phyloP scores from a whole-genome alignment of 2,797 vertebrate genomes.

The Danio albolineatus region DNA sequence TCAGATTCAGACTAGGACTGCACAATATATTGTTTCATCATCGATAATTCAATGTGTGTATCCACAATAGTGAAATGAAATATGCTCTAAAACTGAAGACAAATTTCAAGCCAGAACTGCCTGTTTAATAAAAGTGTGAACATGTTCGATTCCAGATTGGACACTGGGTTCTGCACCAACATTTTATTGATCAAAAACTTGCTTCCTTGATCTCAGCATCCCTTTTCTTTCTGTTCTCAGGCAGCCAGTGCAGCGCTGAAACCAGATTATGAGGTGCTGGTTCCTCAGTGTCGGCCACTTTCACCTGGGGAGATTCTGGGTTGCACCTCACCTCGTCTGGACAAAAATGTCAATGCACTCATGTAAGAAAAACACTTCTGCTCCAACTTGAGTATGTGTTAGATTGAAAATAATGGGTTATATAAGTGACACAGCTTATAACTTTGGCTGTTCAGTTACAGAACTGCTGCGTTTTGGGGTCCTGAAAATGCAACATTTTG shows the following conservation, averaged over 20 bases:
- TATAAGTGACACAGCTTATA: no score
- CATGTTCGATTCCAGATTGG: background rate
- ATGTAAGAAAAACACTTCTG: slow-evolving; percentile 81
- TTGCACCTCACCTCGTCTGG: slow-evolving; percentile 89
- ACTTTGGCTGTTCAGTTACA: no score
- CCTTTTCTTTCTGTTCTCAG: slow-evolving; percentile 49
- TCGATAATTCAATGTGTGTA: no score
- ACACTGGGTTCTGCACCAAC: background rate
- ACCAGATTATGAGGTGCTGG: slow-evolving; percentile 84
- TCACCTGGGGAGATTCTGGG: slow-evolving; percentile 97
- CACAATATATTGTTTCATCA: no score
- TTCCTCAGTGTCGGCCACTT: slow-evolving; percentile 95
- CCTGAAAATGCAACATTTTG: no score
- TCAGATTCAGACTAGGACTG: background rate
- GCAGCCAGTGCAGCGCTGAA: slow-evolving; percentile 80
- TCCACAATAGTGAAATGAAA: no score
- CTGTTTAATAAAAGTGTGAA: background rate
- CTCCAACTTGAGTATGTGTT: background rate
- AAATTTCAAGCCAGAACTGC: background rate
- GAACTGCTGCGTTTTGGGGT: no score
- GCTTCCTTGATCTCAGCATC: background rate
- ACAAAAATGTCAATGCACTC: slow-evolving; percentile 83
- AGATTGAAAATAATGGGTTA: background rate
- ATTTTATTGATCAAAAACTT: background rate
- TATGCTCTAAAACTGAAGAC: no score